phyloP scores from a whole-genome alignment of 2,113 vertebrate species.

The Amphilophus citrinellus region DNA sequence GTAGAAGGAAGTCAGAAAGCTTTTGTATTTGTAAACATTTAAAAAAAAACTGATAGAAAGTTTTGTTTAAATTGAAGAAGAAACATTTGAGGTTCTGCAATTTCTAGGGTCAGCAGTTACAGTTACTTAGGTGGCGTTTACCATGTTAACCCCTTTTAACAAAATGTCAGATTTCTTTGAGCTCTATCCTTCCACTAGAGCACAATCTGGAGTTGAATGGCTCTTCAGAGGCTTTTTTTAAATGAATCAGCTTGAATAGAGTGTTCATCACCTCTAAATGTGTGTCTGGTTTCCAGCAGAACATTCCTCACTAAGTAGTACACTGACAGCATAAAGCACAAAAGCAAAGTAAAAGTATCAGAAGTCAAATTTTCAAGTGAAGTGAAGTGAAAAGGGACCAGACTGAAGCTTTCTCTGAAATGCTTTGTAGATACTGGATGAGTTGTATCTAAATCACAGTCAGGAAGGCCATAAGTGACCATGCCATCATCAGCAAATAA shows the following conservation, averaged over 20 bases:
- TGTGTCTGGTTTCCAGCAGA: background rate
- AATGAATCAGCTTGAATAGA: background rate
- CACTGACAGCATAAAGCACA: background rate
- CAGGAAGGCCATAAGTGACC: background rate
- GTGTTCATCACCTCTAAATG: background rate
- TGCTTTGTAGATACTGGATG: background rate
- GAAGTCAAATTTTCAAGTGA: background rate
- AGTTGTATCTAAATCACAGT: background rate
- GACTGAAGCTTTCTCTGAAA: background rate
- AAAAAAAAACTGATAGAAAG: background rate
- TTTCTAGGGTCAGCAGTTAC: background rate
- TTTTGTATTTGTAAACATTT: background rate
- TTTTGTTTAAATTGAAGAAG: background rate
- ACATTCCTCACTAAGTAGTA: background rate
- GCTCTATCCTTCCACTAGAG: background rate
- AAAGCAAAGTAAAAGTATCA: slow-evolving; percentile 3
- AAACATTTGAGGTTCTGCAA: background rate
- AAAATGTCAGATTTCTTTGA: background rate
- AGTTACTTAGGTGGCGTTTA: background rate
- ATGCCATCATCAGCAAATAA: background rate
- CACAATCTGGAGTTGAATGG: background rate
- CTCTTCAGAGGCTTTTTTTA: background rate
- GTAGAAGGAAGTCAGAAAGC: background rate
- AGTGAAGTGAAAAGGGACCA: background rate
- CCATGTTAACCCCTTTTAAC: background rate